Base-by-base conservation (phyloP, 1,140 invertebrate genomes). In the Drosophila ironensis region DNA sequence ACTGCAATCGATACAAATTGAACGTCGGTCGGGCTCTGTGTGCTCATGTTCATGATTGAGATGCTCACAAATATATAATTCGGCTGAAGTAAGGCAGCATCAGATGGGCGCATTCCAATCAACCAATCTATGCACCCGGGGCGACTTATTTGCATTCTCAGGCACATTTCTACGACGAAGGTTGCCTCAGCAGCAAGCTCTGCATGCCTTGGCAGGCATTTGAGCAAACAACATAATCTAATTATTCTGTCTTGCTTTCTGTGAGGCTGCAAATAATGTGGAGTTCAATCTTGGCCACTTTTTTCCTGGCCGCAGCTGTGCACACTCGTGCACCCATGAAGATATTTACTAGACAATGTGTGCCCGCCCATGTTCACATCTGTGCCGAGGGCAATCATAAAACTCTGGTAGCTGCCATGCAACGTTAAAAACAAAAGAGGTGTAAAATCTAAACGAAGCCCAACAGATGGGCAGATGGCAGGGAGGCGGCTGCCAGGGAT, bases 91-190 rank as follows among this genome's bases (percentile, higher is more conserved):
- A 14, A 14, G 9, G 53, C 14, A 35, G 33, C 20, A 25, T 33
- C 22, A 42, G 27, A 14, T 25, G 22, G 53, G 11, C 35, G 11
- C 46, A 30, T 47, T 27, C 40, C 57, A 46, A n/a, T n/a, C n/a
- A 12, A 50, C 33, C 53, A 74, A 59, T 64, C 54, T 57, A 35
- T 52, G 70, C 53, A 53, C 50, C 52, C 2, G 35, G 33, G 56
- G 50, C 11, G 25, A 37, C 46, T 44, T 38, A 77, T 70, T 78
- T 77, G 60, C 69, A 73, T 78, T 53, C 53, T 6, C 50, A 38
- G 2, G 8, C 30, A 19, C 47, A 51, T 19, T 22, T 9, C 6
- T 19, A 51, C 2, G 14, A n/a, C n/a, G n/a, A n/a, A n/a, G n/a
- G n/a, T n/a, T n/a, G n/a, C n/a, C n/a, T n/a, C n/a, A n/a, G n/a